These are phyloP conservation scores for Monoplex corrugatus DNA, from an alignment of 2,888 invertebrate species.

Conservation along the genomic window DNA sequence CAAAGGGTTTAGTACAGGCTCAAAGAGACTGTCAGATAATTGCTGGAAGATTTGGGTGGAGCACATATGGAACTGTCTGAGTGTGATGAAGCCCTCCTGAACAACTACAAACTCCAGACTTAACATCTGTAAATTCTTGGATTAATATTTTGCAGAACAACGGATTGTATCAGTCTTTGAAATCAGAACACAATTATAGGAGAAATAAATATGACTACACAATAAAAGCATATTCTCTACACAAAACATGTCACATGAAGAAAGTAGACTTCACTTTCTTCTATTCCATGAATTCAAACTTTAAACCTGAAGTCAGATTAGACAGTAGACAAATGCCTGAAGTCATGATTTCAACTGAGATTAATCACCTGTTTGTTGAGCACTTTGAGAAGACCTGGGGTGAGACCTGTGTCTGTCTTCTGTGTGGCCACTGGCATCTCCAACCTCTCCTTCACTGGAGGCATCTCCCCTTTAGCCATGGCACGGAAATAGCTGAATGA, in stretches of 20 bases:
- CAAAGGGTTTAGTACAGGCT: too few relatives aligned
- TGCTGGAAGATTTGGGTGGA: too few relatives aligned
- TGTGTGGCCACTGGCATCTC: conserved; percentile 81
- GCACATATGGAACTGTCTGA: too few relatives aligned
- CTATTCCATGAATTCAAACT: too few relatives aligned
- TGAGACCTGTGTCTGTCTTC: conserved; percentile 87
- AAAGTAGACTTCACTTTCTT: neutral
- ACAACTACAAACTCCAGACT: too few relatives aligned
- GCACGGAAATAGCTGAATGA: conserved; percentile 86
- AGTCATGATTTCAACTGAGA: neutral
- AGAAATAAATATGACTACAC: neutral
- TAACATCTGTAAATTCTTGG: too few relatives aligned
- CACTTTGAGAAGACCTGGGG: conserved; percentile 90
- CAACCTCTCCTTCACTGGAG: conserved; percentile 90
- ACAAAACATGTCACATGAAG: neutral
- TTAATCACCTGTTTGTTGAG: conserved; percentile 88
- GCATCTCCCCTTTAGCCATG: conserved; percentile 88
- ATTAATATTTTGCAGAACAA: too few relatives aligned
- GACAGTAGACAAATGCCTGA: too few relatives aligned
- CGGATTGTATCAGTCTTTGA: neutral
- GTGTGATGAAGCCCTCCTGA: too few relatives aligned
- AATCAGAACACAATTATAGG: neutral
- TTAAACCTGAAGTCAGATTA: too few relatives aligned
- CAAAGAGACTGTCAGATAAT: too few relatives aligned
- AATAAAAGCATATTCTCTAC: neutral